A percentile compares a stretch with the other conserved stretches of the same genome.
These are phyloP conservation scores for Microtus montanus DNA, from an alignment of 2,113 vertebrate genomes.

Conservation along the genomic window DNA sequence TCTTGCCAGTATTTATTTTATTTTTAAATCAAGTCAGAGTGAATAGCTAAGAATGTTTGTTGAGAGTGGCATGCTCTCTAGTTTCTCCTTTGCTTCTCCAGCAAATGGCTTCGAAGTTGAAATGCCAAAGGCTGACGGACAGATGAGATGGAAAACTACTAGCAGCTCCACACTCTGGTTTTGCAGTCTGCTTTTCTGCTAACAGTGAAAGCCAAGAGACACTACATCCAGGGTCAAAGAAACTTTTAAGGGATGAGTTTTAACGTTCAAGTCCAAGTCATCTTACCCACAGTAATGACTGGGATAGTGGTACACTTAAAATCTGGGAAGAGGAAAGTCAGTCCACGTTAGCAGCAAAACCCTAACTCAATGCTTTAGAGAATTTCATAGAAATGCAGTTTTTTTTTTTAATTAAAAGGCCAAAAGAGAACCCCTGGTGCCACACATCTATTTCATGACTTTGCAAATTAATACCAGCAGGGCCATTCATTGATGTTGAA, in stretches of 20 bases:
- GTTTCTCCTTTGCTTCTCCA: neutral
- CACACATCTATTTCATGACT: neutral
- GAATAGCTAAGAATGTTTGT: neutral
- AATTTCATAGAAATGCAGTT: neutral
- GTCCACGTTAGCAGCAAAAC: neutral
- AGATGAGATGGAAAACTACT: neutral
- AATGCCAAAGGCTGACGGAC: neutral
- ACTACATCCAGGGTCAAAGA: neutral
- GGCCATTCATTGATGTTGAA: neutral
- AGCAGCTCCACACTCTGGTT: neutral
- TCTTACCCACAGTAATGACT: neutral
- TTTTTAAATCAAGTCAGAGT: neutral
- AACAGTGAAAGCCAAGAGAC: neutral
- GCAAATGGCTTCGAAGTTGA: neutral
- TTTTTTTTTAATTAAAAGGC: neutral
- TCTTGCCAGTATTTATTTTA: neutral
- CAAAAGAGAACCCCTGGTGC: neutral
- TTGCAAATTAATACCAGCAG: neutral
- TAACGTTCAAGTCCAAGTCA: neutral
- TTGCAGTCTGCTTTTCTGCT: accelerated
- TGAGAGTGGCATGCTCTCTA: neutral
- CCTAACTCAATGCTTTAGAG: neutral
- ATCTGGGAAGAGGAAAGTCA: neutral
- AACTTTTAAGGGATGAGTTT: neutral
- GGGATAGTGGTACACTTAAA: neutral